A percentile compares a stretch with the other conserved stretches of the same genome.
phyloP scores from a whole-genome alignment of 2,113 vertebrate species.

The Suricata suricatta region DNA sequence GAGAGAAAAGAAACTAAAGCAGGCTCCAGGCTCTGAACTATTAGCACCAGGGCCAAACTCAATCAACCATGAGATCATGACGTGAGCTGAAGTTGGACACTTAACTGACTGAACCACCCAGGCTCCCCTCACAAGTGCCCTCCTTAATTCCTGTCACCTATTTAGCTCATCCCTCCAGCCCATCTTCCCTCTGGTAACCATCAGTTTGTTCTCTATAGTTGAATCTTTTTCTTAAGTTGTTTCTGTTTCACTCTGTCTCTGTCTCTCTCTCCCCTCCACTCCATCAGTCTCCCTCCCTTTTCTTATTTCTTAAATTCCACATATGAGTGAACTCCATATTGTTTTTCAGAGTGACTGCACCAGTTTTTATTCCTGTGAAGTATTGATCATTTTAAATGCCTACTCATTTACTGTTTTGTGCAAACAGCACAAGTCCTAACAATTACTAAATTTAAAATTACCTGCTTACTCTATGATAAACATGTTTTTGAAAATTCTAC shows the following conservation, averaged over 20 bases:
- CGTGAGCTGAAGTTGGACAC: too few species aligned
- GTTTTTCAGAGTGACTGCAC: not conserved
- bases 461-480: not conserved
- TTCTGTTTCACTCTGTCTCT: not conserved
- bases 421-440: not conserved
- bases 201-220: not conserved
- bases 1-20: too few species aligned
- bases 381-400: not conserved
- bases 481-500: not conserved
- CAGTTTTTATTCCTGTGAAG: not conserved
- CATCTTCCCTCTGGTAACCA: not conserved
- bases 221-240: not conserved
- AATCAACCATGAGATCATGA: too few species aligned
- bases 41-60: too few species aligned
- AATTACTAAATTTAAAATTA: not conserved
- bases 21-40: too few species aligned
- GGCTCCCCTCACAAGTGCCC: not conserved
- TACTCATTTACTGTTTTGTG: not conserved
- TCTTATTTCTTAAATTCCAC: not conserved
- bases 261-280: not conserved
- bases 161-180: not conserved
- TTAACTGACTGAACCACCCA: too few species aligned
- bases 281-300: not conserved
- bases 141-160: not conserved
- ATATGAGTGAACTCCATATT: not conserved